Evolutionary conservation across 1,140 invertebrate species (phyloP), one percentile per base, ranked within the genome.

Genomic region (Pristionchus pacificus): DNA sequence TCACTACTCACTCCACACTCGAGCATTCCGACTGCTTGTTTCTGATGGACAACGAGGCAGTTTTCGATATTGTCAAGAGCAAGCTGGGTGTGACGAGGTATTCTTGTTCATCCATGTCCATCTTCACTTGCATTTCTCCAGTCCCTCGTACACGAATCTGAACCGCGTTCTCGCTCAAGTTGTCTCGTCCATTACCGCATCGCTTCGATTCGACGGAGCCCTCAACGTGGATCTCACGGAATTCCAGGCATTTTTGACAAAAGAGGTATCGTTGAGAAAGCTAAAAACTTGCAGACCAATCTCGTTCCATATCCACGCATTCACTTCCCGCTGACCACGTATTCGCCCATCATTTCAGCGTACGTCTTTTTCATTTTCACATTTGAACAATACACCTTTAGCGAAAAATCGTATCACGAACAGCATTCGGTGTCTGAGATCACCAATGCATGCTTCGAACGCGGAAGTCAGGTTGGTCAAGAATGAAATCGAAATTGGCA

Each of bases 61-160:
- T 93, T 80, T 93, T 92, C 77, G 91, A 93, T 83, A 92, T 93
- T 92, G 92, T 82, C 84, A 93, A 79, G 91, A 92, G 84, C 92
- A 93, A 58, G 88, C 89, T 75, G 77, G 89, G 24, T 89, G 89
- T 0, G 88, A 88, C 0, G 33, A n/a, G 29, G 32, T 2, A 29
- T 0, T 31, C 59, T 2, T 1, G 30, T 27, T 30, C 29, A 72
- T 58, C 13, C 31, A 27, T 10, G 10, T 14, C 57, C 28, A 24
- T 30, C 27, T 63, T 63, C 61, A 25, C 49, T 29, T 57, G 58
- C 87, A 84, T 92, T 93, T 68, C 29, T 74, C 58, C 65, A 69
- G 89, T 55, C 91, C 91, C 10, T 91, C 90, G 0, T 92, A 92
- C 79, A 90, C 89, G 2, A 92, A 92, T 81, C 86, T 90, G 78